Evolutionary conservation across 2,113 vertebrate species (phyloP), one percentile per base, ranked within the genome.

Genomic region (Alethe castanea): DNA sequence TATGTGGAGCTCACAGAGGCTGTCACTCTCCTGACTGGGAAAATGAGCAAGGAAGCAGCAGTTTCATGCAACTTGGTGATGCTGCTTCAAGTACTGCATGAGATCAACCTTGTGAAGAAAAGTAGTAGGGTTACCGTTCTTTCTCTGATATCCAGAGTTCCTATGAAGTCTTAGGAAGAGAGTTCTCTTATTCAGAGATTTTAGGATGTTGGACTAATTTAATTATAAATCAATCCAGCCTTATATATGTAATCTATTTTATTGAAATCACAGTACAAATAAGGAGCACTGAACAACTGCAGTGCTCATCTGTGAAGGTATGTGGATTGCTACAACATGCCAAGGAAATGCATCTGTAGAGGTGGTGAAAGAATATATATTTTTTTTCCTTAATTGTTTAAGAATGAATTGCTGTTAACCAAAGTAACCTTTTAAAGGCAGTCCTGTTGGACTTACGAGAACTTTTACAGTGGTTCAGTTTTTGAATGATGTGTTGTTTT

Each of bases 331-430:
- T 65, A 70, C 65, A 67, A 93, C 45, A 52, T 92, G 76, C 60
- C 86, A 94, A 54, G 81, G 87, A 95, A 60, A 93, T 54, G 53
- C 94, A 92, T 96, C 92, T 96, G 62, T 88, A 81, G 53, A 89
- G 92, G 62, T 94, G 92, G 88, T 91, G 60, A 95, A 95, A 95
- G 73, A 79, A 70, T 73, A 65, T 85, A 40, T 91, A 28, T 36
- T 74, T 86, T 86, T 86, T 86, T 94, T 89, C 91, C 91, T 95
- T 94, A 91, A 86, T 91, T 96, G 87, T 94, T 96, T 91, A 94
- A 94, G 95, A 97, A 95, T 86, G 96, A 89, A 88, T 95, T 95
- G 97, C 97, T 98, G 91, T 95, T 86, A 97, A 97, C 98, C 98
- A 97, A 98, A 98, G 97, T 93, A 53, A 95, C 60, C 50, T 95